phyloP scores from a whole-genome alignment of 2,888 invertebrate species.

The Ochropleura leucogaster region DNA sequence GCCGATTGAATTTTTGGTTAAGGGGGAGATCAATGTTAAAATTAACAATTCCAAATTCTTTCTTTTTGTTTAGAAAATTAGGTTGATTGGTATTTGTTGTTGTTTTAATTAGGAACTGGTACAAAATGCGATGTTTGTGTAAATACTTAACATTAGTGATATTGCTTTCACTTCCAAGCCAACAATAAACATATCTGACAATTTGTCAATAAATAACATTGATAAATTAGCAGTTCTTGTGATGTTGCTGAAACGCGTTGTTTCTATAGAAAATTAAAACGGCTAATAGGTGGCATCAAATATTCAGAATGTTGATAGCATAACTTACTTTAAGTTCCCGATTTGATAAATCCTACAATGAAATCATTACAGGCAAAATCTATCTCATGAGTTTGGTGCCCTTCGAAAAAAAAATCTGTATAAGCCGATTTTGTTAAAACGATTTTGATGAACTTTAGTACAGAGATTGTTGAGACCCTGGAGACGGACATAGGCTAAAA shows the following conservation, averaged over 20 bases:
- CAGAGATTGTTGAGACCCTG: too few species aligned
- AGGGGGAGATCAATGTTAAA: slow-evolving; percentile 28
- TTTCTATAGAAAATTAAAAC: too few species aligned
- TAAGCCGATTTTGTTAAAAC: too few species aligned
- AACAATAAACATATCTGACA: too few species aligned
- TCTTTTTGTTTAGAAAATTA: background rate
- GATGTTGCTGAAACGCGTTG: too few species aligned
- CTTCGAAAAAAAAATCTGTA: too few species aligned
- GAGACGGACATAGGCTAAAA: too few species aligned
- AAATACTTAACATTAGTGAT: background rate
- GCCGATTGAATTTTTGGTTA: slow-evolving; percentile 49
- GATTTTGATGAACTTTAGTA: too few species aligned
- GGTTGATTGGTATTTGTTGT: background rate
- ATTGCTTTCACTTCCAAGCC: background rate
- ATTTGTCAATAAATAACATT: background rate
- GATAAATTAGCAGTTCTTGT: background rate
- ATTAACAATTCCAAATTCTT: background rate
- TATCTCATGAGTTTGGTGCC: background rate
- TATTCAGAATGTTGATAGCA: background rate
- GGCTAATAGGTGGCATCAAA: background rate
- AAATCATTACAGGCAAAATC: background rate
- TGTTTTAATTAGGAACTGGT: background rate
- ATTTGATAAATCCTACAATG: background rate
- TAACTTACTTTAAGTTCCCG: background rate
- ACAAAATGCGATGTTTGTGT: background rate